Percentiles rank a stretch among this genome's conserved stretches.
Conservation (phyloP, 1,140 invertebrate species). For the Aphelinus atriplicis region DNA sequence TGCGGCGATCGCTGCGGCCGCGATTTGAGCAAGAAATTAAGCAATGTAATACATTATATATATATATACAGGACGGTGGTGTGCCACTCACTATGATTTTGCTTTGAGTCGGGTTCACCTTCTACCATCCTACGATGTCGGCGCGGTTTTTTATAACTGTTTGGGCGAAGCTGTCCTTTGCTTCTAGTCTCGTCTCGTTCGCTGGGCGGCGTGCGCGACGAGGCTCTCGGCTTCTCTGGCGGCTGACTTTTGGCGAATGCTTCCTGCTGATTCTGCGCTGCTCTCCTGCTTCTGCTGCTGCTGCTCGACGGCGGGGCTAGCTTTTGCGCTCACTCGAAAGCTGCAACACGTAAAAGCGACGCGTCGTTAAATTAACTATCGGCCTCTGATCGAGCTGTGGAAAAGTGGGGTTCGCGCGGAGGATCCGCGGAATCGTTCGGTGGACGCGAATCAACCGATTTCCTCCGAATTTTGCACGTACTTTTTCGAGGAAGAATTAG, state of each 20-base stretch:
- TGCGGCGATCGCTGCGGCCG: too few relatives aligned
- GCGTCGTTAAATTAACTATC: neutral
- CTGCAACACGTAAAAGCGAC: constrained; percentile 46
- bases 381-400: neutral
- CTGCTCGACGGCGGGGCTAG: constrained; percentile 63
- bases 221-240: constrained; percentile 16
- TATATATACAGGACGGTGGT: too few relatives aligned
- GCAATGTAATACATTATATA: too few relatives aligned
- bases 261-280: constrained; percentile 64
- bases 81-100: constrained; percentile 74
- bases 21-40: too few relatives aligned
- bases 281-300: constrained; percentile 63
- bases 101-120: constrained; percentile 78
- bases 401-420: too few relatives aligned
- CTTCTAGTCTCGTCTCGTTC: constrained; percentile 50
- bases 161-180: constrained; percentile 44
- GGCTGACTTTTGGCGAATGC: constrained; percentile 44
- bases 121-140: constrained; percentile 80
- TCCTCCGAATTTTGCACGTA: too few relatives aligned
- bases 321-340: constrained; percentile 63
- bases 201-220: constrained; percentile 39
- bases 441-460: too few relatives aligned
- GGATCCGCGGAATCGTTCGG: too few relatives aligned
- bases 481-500: too few relatives aligned
- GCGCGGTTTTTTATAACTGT: constrained; percentile 59